Evolutionary conservation across 2,797 vertebrate genomes (phyloP).

Genomic region (Catostomus latipinnis): DNA sequence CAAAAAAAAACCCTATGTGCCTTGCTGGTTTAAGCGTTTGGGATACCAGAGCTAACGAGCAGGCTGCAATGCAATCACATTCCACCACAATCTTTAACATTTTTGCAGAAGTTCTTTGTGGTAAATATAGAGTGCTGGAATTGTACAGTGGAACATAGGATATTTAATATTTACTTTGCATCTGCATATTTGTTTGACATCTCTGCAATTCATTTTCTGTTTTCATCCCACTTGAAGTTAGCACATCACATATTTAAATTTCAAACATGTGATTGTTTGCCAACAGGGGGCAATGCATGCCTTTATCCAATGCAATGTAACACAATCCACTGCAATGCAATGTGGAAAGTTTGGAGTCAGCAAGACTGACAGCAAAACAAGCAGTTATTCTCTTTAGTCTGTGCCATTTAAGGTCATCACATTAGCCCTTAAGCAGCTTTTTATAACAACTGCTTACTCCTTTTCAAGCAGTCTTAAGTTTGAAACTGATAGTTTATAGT

Average conservation of each 20-base stretch:
- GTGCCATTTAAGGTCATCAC: background rate
- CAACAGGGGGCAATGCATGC: constrained; percentile 68
- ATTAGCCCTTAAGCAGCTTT: background rate
- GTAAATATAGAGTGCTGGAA: constrained; percentile 57
- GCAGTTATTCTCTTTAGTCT: constrained; percentile 19
- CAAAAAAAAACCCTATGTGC: constrained; percentile 53
- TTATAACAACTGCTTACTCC: background rate
- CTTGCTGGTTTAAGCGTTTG: constrained; percentile 52
- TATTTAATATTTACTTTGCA: constrained; percentile 50
- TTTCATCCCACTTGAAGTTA: constrained; percentile 34
- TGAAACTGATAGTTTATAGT: too few relatives aligned
- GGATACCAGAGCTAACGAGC: constrained; percentile 55
- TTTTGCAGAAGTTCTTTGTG: constrained; percentile 43
- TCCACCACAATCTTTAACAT: constrained; percentile 43
- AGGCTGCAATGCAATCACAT: constrained; percentile 52
- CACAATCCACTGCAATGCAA: constrained; percentile 31
- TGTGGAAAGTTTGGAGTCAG: constrained; percentile 44
- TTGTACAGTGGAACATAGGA: constrained; percentile 9
- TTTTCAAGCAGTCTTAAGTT: background rate
- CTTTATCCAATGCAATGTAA: constrained; percentile 38
- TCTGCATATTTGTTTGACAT: constrained; percentile 43
- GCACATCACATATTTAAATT: constrained; percentile 28
- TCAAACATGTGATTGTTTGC: constrained; percentile 48
- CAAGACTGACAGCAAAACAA: constrained; percentile 52
- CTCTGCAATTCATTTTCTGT: constrained; percentile 42